A percentile compares a stretch with the other conserved stretches of the same genome.
These are phyloP conservation scores for Hemibagrus guttatus DNA, from an alignment of 2,797 vertebrate species.

Conservation along the genomic window DNA sequence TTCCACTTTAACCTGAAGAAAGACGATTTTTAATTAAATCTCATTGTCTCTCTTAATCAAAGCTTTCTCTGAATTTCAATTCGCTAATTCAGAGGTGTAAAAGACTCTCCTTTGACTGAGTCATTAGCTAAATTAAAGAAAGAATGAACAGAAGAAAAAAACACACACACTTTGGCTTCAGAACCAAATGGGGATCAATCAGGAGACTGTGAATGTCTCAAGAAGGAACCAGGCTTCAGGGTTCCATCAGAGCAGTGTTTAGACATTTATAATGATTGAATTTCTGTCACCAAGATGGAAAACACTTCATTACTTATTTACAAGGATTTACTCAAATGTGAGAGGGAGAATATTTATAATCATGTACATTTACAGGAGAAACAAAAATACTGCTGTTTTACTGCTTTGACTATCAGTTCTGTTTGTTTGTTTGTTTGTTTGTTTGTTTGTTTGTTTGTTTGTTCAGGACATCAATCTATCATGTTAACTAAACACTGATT, in stretches of 20 bases:
- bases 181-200: slow-evolving; percentile 21
- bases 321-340: background rate
- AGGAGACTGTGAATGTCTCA: slow-evolving; percentile 2
- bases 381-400: background rate
- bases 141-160: background rate
- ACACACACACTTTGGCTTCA: slow-evolving; percentile 20
- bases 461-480: background rate
- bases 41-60: slow-evolving; percentile 51
- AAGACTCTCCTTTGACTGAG: slow-evolving; percentile 27
- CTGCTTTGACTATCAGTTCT: background rate
- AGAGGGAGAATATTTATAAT: background rate
- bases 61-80: slow-evolving; percentile 28
- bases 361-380: background rate
- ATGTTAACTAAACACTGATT: background rate
- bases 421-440: background rate
- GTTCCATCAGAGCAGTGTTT: slow-evolving; percentile 17
- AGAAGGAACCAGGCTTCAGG: slow-evolving; percentile 2
- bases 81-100: slow-evolving; percentile 29
- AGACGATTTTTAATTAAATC: slow-evolving; percentile 54
- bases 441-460: background rate
- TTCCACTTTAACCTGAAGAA: slow-evolving; percentile 34
- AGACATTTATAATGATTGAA: background rate
- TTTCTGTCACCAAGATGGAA: background rate
- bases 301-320: background rate
- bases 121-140: slow-evolving; percentile 41